A percentile compares a stretch with the other conserved stretches of the same genome.
These are phyloP conservation scores for Euborellia annulipes DNA, from an alignment of 1,140 invertebrate genomes.

Conservation along the genomic window DNA sequence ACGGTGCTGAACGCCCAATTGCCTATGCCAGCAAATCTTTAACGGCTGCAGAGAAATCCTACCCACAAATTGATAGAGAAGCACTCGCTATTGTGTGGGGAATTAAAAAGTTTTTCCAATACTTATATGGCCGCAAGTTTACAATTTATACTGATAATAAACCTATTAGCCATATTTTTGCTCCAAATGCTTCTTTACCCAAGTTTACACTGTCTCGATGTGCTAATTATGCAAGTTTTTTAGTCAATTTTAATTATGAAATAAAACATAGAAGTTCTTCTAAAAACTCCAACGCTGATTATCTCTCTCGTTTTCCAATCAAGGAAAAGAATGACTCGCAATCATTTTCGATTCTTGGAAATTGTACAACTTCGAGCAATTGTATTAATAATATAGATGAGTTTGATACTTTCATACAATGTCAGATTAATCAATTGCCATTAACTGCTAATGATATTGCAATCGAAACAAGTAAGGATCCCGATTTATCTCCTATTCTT, in stretches of 20 bases:
- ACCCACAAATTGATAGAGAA: conserved; percentile 36
- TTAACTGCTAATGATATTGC: too few relatives aligned
- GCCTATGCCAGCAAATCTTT: conserved; percentile 29
- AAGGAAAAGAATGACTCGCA: too few relatives aligned
- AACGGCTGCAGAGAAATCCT: conserved; percentile 27
- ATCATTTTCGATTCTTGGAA: too few relatives aligned
- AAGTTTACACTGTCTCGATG: conserved; percentile 21
- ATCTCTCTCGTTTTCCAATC: conserved; percentile 17
- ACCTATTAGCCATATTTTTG: conserved; percentile 30
- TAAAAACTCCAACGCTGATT: conserved; percentile 20
- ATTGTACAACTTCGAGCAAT: too few relatives aligned
- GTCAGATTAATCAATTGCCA: not conserved
- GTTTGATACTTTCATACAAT: too few relatives aligned
- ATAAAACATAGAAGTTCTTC: conserved; percentile 19
- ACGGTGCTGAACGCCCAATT: conserved; percentile 24
- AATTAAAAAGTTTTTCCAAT: conserved; percentile 35
- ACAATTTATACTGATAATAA: conserved; percentile 31
- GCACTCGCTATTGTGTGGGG: conserved; percentile 32
- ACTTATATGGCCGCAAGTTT: conserved; percentile 33
- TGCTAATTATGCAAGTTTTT: conserved; percentile 24
- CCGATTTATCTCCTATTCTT: not conserved
- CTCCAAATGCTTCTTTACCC: conserved; percentile 19
- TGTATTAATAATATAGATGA: too few relatives aligned
- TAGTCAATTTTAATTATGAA: conserved; percentile 23
- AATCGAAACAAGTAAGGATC: not conserved